phyloP scores from a whole-genome alignment of 2,113 vertebrate species.

The Thamnaconus septentrionalis region DNA sequence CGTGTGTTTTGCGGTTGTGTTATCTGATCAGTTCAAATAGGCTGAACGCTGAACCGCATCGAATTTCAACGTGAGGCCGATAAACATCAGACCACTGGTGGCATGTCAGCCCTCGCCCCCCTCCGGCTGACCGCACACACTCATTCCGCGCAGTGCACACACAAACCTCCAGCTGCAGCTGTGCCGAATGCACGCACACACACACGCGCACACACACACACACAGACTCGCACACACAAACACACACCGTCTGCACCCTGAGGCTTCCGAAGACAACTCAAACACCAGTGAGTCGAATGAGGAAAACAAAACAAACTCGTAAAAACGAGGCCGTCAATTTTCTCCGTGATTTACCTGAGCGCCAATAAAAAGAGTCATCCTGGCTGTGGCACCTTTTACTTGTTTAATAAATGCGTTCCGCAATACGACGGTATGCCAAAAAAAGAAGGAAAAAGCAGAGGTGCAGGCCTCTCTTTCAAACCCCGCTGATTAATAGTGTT shows the following conservation, averaged over 20 bases:
- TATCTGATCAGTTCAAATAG: constrained; percentile 49
- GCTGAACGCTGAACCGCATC: constrained; percentile 17
- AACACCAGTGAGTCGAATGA: constrained; percentile 41
- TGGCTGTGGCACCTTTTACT: constrained; percentile 13
- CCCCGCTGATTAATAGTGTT: constrained; percentile 47
- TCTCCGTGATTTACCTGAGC: constrained; percentile 37
- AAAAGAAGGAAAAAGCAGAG: constrained; percentile 35
- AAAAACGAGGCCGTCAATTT: constrained; percentile 32
- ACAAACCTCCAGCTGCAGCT: neutral
- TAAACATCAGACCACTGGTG: constrained; percentile 40
- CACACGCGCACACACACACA: neutral
- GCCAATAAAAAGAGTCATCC: constrained; percentile 47
- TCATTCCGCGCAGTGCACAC: constrained; percentile 11
- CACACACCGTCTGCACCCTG: neutral
- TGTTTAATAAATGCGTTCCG: constrained; percentile 46
- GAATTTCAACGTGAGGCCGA: constrained; percentile 49
- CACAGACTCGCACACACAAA: neutral
- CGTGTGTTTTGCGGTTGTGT: constrained; percentile 14
- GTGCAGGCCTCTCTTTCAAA: constrained; percentile 22
- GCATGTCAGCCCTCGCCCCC: constrained; percentile 14
- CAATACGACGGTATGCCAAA: constrained; percentile 23
- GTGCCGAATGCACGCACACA: neutral
- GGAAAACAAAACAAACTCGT: constrained; percentile 44
- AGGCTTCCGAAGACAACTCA: constrained; percentile 17
- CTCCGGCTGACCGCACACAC: constrained; percentile 12